A percentile compares a stretch with the other conserved stretches of the same genome.
Conservation (phyloP, 2,797 vertebrate genomes). For the Forpus xanthops region DNA sequence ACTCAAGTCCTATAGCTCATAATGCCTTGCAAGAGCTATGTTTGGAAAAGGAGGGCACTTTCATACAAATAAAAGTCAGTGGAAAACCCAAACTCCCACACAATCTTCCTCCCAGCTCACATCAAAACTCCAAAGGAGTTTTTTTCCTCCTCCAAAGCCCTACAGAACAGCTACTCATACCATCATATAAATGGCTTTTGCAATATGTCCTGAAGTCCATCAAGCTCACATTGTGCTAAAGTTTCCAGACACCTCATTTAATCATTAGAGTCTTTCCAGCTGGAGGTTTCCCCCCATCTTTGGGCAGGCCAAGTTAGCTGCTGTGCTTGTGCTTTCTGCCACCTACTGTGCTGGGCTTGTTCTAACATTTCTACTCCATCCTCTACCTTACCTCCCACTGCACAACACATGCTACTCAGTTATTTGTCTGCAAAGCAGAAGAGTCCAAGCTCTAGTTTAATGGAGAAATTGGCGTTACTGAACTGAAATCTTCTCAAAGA, state of each 20-base stretch:
- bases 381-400: background rate
- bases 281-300: background rate
- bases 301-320: background rate
- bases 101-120: background rate
- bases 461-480: background rate
- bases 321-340: background rate
- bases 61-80: background rate
- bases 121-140: background rate
- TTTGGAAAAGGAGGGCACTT: background rate
- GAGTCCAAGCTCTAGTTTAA: background rate
- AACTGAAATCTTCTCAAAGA: background rate
- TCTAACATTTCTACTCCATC: background rate
- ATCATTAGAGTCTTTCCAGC: background rate
- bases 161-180: background rate
- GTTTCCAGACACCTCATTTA: background rate
- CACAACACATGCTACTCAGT: background rate
- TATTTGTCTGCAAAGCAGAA: background rate
- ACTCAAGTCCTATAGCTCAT: background rate
- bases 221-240: background rate
- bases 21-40: background rate
- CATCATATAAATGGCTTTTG: background rate
- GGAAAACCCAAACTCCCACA: background rate
- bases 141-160: background rate
- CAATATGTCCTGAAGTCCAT: background rate
- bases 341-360: background rate